These are phyloP conservation scores for Hydropsyche betteni DNA, from an alignment of 2,888 invertebrate genomes.

Conservation along the genomic window DNA sequence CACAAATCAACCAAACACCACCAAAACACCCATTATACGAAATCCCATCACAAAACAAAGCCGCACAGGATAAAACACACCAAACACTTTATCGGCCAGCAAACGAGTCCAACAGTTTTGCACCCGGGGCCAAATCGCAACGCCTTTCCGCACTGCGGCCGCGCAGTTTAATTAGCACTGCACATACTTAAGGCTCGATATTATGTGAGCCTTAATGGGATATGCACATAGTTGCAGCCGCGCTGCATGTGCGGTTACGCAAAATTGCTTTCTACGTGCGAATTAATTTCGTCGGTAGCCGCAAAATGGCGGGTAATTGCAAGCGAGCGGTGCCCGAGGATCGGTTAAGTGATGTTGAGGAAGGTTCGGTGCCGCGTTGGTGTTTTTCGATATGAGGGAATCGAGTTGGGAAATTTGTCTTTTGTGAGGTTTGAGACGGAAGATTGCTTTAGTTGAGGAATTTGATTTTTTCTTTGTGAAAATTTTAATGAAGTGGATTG, in stretches of 20 bases:
- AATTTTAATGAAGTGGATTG: no score
- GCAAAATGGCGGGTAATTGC: slow-evolving; percentile 7
- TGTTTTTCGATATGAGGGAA: not conserved
- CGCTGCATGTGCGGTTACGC: not conserved
- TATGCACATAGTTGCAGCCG: not conserved
- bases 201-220: not conserved
- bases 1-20: no score
- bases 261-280: slow-evolving; percentile 3
- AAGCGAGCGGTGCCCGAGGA: not conserved
- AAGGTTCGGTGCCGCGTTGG: not conserved
- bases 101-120: not conserved
- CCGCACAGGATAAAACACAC: no score
- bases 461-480: no score
- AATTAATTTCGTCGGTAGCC: slow-evolving; percentile 3
- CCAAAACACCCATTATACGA: no score
- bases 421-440: no score
- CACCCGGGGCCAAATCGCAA: slow-evolving; percentile 22
- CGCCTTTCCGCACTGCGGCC: slow-evolving; percentile 13
- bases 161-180: slow-evolving; percentile 36
- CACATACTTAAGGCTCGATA: not conserved
- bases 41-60: no score
- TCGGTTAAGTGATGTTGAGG: no score
- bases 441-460: no score
- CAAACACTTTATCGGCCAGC: no score
- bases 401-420: no score